Conservation (phyloP, 2,797 vertebrate species). For the Arnoldichthys spilopterus region DNA sequence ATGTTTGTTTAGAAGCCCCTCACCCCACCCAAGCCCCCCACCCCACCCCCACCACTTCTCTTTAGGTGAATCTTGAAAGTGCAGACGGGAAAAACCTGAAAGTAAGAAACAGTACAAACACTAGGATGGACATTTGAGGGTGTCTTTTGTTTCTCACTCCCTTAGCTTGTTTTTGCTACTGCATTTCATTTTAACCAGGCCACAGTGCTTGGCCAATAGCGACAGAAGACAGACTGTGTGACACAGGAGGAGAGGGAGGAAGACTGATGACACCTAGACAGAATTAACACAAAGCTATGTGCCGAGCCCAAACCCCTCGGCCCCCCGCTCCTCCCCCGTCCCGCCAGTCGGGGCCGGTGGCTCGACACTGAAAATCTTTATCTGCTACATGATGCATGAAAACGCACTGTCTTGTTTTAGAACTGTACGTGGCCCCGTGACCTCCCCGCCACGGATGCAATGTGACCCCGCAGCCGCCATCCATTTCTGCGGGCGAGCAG, state of each 20-base stretch:
- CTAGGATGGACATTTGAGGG: too few species aligned
- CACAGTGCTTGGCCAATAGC: constrained; percentile 2
- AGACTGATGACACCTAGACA: constrained; percentile 58
- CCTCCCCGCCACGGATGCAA: constrained; percentile 87
- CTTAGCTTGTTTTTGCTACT: neutral
- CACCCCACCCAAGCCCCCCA: too few species aligned
- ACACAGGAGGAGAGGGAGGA: constrained; percentile 46
- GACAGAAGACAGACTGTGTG: constrained; percentile 50
- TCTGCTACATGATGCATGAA: constrained; percentile 98
- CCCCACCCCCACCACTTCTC: too few species aligned
- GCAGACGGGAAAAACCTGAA: too few species aligned
- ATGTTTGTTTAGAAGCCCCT: too few species aligned
- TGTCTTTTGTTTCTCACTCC: too few species aligned
- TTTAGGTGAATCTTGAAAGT: too few species aligned
- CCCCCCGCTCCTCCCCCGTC: constrained; percentile 49
- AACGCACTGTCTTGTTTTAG: constrained; percentile 92
- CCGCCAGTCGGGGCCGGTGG: constrained; percentile 47
- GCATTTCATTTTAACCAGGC: neutral
- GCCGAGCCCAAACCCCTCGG: constrained; percentile 12
- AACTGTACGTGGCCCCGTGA: constrained; percentile 86
- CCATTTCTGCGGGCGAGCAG: constrained; percentile 89
- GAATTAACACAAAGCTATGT: constrained; percentile 54
- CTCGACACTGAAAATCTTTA: constrained; percentile 79
- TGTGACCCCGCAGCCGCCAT: constrained; percentile 95
- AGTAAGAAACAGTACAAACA: too few species aligned